Conservation (phyloP, 2,797 vertebrate species). For the Tenualosa thibaudeaui region DNA sequence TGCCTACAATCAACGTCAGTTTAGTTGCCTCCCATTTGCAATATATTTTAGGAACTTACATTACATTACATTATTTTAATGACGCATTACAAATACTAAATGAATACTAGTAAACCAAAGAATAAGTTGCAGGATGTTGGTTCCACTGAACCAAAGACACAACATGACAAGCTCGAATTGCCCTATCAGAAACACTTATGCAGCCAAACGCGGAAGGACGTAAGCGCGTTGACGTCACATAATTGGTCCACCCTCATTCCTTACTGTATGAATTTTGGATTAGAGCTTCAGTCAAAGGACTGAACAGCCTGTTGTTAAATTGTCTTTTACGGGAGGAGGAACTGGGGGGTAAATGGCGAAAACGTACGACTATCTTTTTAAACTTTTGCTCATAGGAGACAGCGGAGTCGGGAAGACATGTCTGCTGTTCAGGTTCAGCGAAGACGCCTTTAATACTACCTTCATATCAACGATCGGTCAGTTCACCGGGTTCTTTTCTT, state of each 20-base stretch:
- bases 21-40: background rate
- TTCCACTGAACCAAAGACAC: background rate
- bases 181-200: slow-evolving; percentile 60
- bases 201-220: background rate
- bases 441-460: slow-evolving; percentile 97
- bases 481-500: slow-evolving; percentile 54
- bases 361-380: slow-evolving; percentile 97
- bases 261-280: slow-evolving; percentile 49
- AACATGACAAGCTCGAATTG: background rate
- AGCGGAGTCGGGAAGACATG: slow-evolving; percentile 97
- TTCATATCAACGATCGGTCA: slow-evolving; percentile 98
- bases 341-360: slow-evolving; percentile 86
- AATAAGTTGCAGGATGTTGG: background rate
- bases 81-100: background rate
- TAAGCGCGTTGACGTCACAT: slow-evolving; percentile 59
- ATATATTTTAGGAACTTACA: no score
- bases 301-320: slow-evolving; percentile 38
- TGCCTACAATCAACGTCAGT: background rate
- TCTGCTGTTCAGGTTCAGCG: slow-evolving; percentile 94
- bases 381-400: slow-evolving; percentile 95
- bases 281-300: slow-evolving; percentile 48
- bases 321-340: slow-evolving; percentile 48
- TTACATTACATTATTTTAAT: background rate
- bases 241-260: slow-evolving; percentile 33
- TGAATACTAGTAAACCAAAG: background rate